Conservation (phyloP, 2,797 vertebrate species). For the Calcarius lapponicus region DNA sequence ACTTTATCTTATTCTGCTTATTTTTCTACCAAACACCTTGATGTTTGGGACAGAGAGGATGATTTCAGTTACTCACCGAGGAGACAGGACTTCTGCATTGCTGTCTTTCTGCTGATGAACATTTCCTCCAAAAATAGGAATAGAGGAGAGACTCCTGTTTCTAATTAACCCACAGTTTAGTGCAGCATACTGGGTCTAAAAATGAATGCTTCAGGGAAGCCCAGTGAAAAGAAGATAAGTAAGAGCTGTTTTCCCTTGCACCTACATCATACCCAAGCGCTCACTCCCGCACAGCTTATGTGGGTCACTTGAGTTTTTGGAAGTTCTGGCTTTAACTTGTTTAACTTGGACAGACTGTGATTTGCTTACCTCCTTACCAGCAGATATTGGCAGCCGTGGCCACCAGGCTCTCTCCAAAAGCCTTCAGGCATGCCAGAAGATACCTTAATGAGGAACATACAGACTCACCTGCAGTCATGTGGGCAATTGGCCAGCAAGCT, state of each 20-base stretch:
- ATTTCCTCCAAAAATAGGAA: neutral
- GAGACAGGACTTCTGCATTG: neutral
- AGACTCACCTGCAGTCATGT: neutral
- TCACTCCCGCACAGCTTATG: fast-evolving
- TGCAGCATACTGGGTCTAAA: neutral
- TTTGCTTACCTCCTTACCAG: neutral
- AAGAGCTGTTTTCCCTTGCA: neutral
- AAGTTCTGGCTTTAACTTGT: neutral
- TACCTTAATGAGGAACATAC: neutral
- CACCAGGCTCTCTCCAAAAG: neutral
- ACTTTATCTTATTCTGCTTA: neutral
- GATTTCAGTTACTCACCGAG: neutral
- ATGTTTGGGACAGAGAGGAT: neutral
- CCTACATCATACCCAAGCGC: neutral
- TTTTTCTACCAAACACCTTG: neutral
- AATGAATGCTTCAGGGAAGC: neutral
- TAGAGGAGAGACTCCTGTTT: neutral
- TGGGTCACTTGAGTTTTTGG: neutral
- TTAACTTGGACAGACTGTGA: neutral
- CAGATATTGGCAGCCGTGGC: neutral
- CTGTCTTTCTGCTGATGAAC: neutral
- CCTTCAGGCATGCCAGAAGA: neutral
- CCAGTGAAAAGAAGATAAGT: neutral
- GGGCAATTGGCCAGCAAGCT: neutral
- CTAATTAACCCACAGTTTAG: neutral